phyloP scores from a whole-genome alignment of 2,113 vertebrate genomes.

The Microcebus jonahi region DNA sequence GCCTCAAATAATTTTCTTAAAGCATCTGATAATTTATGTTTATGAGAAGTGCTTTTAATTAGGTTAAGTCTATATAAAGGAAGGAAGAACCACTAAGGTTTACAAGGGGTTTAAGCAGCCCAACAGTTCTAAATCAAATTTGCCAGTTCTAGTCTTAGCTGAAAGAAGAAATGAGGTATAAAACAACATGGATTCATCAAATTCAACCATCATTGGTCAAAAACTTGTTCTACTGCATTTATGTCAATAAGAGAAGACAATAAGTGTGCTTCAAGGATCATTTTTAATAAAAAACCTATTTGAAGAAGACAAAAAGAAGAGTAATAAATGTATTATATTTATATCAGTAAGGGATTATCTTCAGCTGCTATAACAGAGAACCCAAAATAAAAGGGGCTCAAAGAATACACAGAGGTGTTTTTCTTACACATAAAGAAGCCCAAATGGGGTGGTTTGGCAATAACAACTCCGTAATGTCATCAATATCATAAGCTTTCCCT shows the following conservation, averaged over 20 bases:
- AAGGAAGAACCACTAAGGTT: not conserved
- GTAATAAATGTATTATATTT: not conserved
- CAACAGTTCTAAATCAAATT: not conserved
- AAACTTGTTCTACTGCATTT: not conserved
- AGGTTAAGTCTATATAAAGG: not conserved
- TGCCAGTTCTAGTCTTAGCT: not conserved
- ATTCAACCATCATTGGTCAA: not conserved
- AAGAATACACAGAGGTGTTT: not conserved
- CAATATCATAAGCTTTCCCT: fast-evolving
- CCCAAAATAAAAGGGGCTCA: not conserved
- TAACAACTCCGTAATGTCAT: fast-evolving
- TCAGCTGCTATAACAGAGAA: not conserved
- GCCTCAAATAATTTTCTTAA: not conserved
- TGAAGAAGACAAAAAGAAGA: not conserved
- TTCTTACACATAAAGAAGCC: not conserved
- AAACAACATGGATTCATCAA: not conserved
- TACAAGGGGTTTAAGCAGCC: not conserved
- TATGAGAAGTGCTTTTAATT: not conserved
- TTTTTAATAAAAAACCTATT: not conserved
- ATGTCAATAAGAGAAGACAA: not conserved
- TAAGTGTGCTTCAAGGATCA: not conserved
- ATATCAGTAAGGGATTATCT: not conserved
- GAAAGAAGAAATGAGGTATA: not conserved
- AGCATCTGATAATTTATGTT: not conserved
- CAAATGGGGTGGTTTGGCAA: not conserved